Base-by-base conservation (phyloP, 92 coral and sea anemone species). In the Isaurus tuberculatus region DNA sequence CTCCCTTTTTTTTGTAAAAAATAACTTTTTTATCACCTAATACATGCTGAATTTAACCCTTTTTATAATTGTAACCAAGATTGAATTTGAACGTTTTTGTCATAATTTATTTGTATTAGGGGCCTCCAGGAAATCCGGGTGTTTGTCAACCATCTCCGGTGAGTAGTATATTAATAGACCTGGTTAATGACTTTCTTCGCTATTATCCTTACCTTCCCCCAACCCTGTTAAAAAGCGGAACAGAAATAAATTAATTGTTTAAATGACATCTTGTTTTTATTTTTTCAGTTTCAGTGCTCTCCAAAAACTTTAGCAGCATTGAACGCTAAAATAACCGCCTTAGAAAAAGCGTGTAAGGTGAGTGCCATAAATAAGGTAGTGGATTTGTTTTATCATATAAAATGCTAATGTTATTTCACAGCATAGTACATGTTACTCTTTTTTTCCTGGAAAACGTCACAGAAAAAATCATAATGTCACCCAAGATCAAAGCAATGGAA, bases 281-380 rank as follows among this genome's bases (percentile, higher is more conserved):
- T 22, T 22, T 26, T 43, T 2, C 36, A 93, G 98, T 93, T 81
- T 57, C 94, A 93, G 85, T 93, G 98, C 73, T 86, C 94, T 57
- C 98, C 93, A 8, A 90, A 89, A 5, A 88, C 91, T 16, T 42
- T 93, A 75, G 92, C 93, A 4, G 85, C 88, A 20, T 94, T 93
- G 65, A 70, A 74, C 61, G 93, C 91, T 15, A 93, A 93, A 84
- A 89, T 93, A 33, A 32, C 58, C 32, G 94, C 86, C 10, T 91
- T 93, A 42, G 98, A 93, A 63, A 93, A 91, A 40, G 88, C 87
- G 58, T 93, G 98, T 85, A 91, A 93, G 98, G 98, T 93, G 81
- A 53, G 63, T 53, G 17, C 27, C n/a, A 8, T 40, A 40, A 5
- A 40, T 1, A 8, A 40, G 10, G 10, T n/a, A 40, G 10, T 40